Base-by-base conservation (phyloP, 1,140 invertebrate species). In the Palaemon carinicauda region DNA sequence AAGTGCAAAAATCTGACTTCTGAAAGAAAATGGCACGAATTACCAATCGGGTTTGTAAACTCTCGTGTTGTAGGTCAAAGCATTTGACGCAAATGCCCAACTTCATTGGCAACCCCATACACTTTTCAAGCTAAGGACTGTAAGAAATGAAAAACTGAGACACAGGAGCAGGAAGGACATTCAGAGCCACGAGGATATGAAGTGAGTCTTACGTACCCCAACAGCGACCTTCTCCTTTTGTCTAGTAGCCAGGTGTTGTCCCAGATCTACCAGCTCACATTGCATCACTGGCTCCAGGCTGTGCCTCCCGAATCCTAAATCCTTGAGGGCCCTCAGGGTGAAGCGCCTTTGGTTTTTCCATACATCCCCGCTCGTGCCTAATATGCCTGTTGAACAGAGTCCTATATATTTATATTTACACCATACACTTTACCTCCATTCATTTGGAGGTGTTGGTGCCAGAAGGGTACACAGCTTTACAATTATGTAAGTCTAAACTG, bases 221-320 rank as follows among this genome's bases (percentile, higher is more conserved):
- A 79, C 71, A n/a, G 80, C 12, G 15, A 84, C 31, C 41, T 88
- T 83, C 71, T 84, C 27, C 15, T 54, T 65, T 29, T 88, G n/a
- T 3, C 21, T 27, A 19, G 3, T 54, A 2, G 10, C 52, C 12
- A 86, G 71, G 56, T 69, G 29, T 0, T 79, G 21, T 17, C 78
- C 17, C 19, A 95, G 92, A 77, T 94, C 92, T 1, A 89, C 90
- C 0, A 94, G 94, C 91, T 97, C 96, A 21, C 93, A 93, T 90
- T 94, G 93, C 3, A 96, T 94, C 78, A 95, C 93, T 77, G 93
- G 92, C 3, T 94, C 93, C 95, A 97, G 96, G 17, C 93, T 94
- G 81, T 93, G 93, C 75, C 95, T 94, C 0, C 96, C 95, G 86
- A 96, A 96, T 0, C 96, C 96, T 88, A 96, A 53, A 29, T 82